phyloP scores from a whole-genome alignment of 2,797 vertebrate genomes.

The Nannoperca australis region DNA sequence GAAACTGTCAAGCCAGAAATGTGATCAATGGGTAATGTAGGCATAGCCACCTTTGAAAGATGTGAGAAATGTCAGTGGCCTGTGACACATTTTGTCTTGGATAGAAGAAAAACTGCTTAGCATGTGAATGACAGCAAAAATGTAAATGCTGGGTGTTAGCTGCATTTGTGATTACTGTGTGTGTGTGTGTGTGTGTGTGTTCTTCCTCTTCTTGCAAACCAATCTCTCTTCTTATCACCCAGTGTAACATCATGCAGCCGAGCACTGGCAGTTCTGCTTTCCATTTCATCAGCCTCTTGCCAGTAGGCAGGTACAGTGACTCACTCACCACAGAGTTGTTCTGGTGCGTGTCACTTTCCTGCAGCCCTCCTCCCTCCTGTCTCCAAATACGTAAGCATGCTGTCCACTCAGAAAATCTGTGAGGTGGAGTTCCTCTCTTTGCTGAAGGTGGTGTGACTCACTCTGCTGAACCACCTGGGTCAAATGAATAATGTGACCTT shows the following conservation, averaged over 20 bases:
- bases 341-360: conserved; percentile 46
- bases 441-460: conserved; percentile 64
- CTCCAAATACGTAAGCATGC: conserved; percentile 41
- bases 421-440: conserved; percentile 51
- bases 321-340: conserved; percentile 40
- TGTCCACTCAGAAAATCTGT: conserved; percentile 49
- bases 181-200: not conserved
- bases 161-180: not conserved
- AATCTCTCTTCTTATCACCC: conserved; percentile 43
- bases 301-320: conserved; percentile 61
- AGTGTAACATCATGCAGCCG: conserved; percentile 31
- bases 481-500: conserved; percentile 70
- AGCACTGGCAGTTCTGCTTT: conserved; percentile 70
- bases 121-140: not conserved
- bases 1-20: conserved; percentile 13
- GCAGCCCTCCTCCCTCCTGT: conserved; percentile 17
- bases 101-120: not conserved
- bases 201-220: conserved; percentile 35
- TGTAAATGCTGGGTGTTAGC: not conserved
- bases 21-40: conserved; percentile 16
- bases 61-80: conserved; percentile 26
- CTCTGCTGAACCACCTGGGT: conserved; percentile 54
- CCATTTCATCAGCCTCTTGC: conserved; percentile 33
- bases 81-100: not conserved
- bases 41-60: conserved; percentile 19